Evolutionary conservation across 2,888 invertebrate species (phyloP).

Genomic region (Laothoe populi): DNA sequence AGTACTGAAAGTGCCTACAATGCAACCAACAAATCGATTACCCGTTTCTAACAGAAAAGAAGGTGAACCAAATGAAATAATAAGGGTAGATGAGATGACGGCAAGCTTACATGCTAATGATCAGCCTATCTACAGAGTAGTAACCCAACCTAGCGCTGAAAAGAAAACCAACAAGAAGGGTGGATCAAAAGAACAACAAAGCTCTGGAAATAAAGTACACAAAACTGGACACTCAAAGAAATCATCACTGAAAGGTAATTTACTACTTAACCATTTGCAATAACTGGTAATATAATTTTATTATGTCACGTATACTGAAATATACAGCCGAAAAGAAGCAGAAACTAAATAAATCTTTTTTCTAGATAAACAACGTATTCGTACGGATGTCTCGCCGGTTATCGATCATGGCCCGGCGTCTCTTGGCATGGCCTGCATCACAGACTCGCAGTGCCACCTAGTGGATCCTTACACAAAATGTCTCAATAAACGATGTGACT

Average conservation of each 20-base stretch:
- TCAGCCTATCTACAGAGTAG: slow-evolving; percentile 78
- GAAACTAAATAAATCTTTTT: neutral
- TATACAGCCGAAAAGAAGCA: neutral
- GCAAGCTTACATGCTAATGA: slow-evolving; percentile 78
- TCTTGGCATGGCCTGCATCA: slow-evolving; percentile 90
- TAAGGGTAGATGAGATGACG: slow-evolving; percentile 74
- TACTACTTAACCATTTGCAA: neutral
- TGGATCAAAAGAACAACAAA: slow-evolving; percentile 63
- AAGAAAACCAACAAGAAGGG: slow-evolving; percentile 74
- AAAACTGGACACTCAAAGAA: slow-evolving; percentile 78
- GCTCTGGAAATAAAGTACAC: slow-evolving; percentile 56
- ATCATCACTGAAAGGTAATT: slow-evolving; percentile 74
- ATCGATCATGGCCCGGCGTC: slow-evolving; percentile 86
- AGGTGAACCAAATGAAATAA: slow-evolving; percentile 70
- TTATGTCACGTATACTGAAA: neutral
- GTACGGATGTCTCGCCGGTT: slow-evolving; percentile 62
- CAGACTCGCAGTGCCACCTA: slow-evolving; percentile 91
- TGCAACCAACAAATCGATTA: slow-evolving; percentile 63
- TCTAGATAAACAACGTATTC: slow-evolving; percentile 74
- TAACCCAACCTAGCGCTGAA: slow-evolving; percentile 74
- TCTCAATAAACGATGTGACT: slow-evolving; percentile 91
- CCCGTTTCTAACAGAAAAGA: slow-evolving; percentile 71
- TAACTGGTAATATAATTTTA: slow-evolving; percentile 5
- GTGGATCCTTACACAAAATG: slow-evolving; percentile 92
- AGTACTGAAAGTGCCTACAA: slow-evolving; percentile 70